These are phyloP conservation scores for Atlantisia rogersi DNA, from an alignment of 2,113 vertebrate species.

Conservation along the genomic window DNA sequence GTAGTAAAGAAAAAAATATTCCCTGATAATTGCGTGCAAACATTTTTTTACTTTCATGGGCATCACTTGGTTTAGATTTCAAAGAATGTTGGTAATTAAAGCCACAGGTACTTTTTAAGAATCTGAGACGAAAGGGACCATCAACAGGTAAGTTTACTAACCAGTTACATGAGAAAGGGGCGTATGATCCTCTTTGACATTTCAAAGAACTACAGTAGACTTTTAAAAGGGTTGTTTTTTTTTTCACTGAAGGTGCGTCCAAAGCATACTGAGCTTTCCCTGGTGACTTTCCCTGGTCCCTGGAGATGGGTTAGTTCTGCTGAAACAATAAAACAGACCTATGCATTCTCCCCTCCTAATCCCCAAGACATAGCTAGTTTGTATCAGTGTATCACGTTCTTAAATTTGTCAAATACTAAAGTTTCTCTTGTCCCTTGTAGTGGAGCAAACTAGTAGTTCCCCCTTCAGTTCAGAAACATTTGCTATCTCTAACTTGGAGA, in stretches of 20 bases:
- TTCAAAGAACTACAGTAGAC: background rate
- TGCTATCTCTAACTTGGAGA: slow-evolving; percentile 69
- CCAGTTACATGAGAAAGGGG: background rate
- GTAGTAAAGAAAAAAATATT: background rate
- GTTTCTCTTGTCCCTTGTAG: background rate
- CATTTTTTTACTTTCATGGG: background rate
- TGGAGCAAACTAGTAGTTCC: background rate
- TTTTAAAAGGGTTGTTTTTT: background rate
- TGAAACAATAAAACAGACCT: background rate
- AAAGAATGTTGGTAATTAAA: background rate
- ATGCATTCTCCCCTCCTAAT: background rate
- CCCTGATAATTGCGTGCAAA: background rate
- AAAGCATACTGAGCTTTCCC: background rate
- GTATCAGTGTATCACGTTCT: background rate
- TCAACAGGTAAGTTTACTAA: background rate
- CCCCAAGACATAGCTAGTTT: background rate
- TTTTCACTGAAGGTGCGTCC: background rate
- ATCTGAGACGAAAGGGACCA: background rate
- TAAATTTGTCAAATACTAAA: background rate
- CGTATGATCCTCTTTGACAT: background rate
- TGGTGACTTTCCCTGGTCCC: too few relatives aligned
- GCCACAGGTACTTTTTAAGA: background rate
- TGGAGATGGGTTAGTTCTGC: background rate
- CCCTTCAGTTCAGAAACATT: slow-evolving; percentile 5
- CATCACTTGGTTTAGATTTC: background rate